Conservation (phyloP, 2,113 vertebrate species). For the Marmota flaviventris region DNA sequence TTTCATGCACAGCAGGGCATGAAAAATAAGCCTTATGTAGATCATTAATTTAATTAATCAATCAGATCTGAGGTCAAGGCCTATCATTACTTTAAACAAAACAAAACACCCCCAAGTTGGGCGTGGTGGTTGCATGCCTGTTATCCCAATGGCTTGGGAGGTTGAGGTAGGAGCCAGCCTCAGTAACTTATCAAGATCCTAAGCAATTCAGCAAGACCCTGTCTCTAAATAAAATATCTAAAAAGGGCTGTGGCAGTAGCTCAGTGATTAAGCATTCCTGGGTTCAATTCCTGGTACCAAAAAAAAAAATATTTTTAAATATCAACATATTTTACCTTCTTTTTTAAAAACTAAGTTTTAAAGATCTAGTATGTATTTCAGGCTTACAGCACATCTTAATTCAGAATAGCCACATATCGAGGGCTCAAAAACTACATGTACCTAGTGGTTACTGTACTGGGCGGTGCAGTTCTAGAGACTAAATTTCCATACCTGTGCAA, state of each 20-base stretch:
- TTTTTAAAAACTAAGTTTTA: not conserved
- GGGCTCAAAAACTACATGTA: not conserved
- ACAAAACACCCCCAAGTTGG: too few relatives aligned
- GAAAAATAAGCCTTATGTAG: not conserved
- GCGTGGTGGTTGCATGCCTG: too few relatives aligned
- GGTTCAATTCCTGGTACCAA: not conserved
- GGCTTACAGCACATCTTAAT: not conserved
- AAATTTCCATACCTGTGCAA: not conserved
- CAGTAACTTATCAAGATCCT: too few relatives aligned
- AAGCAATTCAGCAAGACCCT: too few relatives aligned
- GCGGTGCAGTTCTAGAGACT: not conserved
- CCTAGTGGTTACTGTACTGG: fast-evolving
- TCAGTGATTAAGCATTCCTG: too few relatives aligned
- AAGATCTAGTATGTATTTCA: not conserved
- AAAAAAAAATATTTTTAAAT: not conserved
- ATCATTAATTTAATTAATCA: not conserved
- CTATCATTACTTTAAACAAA: not conserved
- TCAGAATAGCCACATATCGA: not conserved
- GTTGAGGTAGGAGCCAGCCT: too few relatives aligned
- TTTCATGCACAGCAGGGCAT: not conserved
- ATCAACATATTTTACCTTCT: not conserved
- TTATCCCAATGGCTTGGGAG: too few relatives aligned
- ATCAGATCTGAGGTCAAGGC: not conserved
- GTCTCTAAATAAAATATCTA: too few relatives aligned
- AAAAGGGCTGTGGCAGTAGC: too few relatives aligned